Percentiles rank a stretch among this genome's conserved stretches.
phyloP scores from a whole-genome alignment of 2,113 vertebrate genomes.

The Eurypyga helias region DNA sequence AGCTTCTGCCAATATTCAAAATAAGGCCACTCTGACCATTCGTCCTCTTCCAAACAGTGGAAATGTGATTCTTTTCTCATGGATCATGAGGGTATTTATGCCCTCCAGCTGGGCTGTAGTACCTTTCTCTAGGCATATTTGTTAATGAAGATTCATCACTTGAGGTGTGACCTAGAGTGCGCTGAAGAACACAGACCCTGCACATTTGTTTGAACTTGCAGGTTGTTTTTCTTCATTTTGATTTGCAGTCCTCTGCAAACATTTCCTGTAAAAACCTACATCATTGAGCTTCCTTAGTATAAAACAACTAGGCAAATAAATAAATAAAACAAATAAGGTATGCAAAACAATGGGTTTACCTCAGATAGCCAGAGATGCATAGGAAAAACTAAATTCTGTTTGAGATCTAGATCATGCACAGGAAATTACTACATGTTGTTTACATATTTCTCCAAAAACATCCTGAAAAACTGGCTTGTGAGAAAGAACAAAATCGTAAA shows the following conservation, averaged over 20 bases:
- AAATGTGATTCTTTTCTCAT: background rate
- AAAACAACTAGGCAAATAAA: background rate
- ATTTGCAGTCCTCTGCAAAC: background rate
- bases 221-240: background rate
- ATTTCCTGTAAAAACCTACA: background rate
- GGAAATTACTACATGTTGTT: background rate
- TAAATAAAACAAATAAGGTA: background rate
- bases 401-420: rapidly evolving
- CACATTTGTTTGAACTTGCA: background rate
- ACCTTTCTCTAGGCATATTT: background rate
- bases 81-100: background rate
- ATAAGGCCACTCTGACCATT: background rate
- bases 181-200: background rate
- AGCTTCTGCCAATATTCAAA: background rate
- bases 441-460: background rate
- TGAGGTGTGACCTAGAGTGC: background rate
- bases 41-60: background rate
- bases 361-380: background rate
- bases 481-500: background rate
- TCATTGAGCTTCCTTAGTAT: background rate
- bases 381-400: background rate
- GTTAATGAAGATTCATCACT: background rate
- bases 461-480: background rate
- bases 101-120: background rate
- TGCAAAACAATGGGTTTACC: background rate